Evolutionary conservation across 1,140 invertebrate genomes (phyloP), one percentile per base, ranked within the genome.

Genomic region (Zaprionus kolodkinae): DNA sequence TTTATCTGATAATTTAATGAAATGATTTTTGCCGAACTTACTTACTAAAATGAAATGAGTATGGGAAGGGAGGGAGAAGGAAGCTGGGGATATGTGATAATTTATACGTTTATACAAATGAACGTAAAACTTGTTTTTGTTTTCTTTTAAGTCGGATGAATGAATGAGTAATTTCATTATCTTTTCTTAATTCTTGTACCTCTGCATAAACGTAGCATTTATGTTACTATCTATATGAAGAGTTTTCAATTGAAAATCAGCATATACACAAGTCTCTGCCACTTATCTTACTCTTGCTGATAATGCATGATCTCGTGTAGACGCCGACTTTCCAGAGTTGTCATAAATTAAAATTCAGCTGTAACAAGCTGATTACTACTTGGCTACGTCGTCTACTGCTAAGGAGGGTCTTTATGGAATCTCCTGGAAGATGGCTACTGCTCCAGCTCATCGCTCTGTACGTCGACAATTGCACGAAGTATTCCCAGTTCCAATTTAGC

Each of bases 401-500:
- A 70, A 25, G 27, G 15, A 27, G 36, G 25, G 5, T 56, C 45
- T 43, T 7, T 48, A 57, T 27, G 48, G 11, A 0, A 12, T 38
- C 43, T 50, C 12, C 27, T 40, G 9, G 27, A 33, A 36, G n/a
- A 21, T 6, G 21, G 17, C 70, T 81, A 88, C 55, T 88, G 75
- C 60, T 90, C 91, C 57, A 92, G 55, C 27, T 91, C 89, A 43
- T 92, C 91, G 63, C 87, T 87, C 38, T 92, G 91, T 30, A 84
- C 87, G 43, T 92, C 91, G 30, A 92, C 76, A 45, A 92, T 91
- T 64, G 91, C 81, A 13, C 87, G 82, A 15, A 92, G 59, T 25
- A 92, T 92, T 57, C 78, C 77, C 48, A 92, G 48, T 67, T 92
- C 91, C n/a, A 92, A 64, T 65, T 91, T 92, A 43, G 89, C 87